A percentile compares a stretch with the other conserved stretches of the same genome.
Evolutionary conservation across 1,140 invertebrate genomes (phyloP).

Genomic region (Apis cerana): DNA sequence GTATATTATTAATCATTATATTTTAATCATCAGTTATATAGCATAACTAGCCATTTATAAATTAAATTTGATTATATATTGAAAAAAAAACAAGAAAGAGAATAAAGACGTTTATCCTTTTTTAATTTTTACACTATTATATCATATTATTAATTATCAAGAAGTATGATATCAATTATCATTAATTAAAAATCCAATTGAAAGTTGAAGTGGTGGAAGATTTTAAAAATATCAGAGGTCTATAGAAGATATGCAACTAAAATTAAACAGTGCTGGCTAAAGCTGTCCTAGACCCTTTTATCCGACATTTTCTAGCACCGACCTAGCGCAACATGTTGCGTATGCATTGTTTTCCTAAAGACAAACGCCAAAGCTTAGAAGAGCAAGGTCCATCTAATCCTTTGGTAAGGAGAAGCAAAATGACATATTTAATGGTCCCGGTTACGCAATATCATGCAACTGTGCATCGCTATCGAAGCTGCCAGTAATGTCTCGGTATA

Average conservation of each 20-base stretch:
- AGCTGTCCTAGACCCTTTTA: slow-evolving; percentile 47
- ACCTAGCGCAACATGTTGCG: slow-evolving; percentile 40
- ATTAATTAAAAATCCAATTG: background rate
- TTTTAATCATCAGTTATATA: background rate
- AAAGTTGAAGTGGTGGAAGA: background rate
- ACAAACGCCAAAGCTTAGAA: no score
- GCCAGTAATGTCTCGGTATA: slow-evolving; percentile 21
- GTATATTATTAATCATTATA: background rate
- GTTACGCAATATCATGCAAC: slow-evolving; percentile 37
- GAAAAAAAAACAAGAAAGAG: background rate
- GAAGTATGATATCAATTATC: background rate
- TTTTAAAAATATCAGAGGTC: background rate
- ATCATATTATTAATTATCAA: background rate
- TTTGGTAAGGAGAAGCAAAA: background rate
- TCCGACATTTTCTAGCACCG: slow-evolving; percentile 41
- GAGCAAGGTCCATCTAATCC: background rate
- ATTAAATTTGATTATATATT: background rate
- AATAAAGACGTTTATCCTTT: background rate
- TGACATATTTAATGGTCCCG: background rate
- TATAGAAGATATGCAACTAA: slow-evolving; percentile 7
- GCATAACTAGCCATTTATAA: no score
- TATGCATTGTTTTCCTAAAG: background rate
- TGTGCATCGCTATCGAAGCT: slow-evolving; percentile 5
- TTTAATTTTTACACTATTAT: background rate
- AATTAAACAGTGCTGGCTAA: slow-evolving; percentile 22